These are phyloP conservation scores for Drosophila asahinai DNA, from an alignment of 1,140 invertebrate species.

Conservation along the genomic window DNA sequence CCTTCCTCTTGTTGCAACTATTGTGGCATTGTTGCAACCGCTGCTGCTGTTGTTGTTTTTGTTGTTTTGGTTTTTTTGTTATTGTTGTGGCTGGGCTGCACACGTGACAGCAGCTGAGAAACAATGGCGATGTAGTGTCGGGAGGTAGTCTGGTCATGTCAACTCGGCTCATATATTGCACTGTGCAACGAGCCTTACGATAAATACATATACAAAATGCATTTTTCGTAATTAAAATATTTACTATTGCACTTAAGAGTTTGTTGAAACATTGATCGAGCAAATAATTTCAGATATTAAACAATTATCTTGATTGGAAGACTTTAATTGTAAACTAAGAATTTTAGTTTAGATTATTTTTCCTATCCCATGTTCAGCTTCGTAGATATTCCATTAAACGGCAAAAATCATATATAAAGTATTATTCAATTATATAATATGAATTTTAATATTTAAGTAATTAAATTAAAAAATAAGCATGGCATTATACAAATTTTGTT, in stretches of 20 bases:
- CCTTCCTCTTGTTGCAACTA: conserved; percentile 32
- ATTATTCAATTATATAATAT: no score
- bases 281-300: no score
- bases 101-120: conserved; percentile 59
- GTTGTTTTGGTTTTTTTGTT: conserved; percentile 38
- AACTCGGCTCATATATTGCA: conserved; percentile 19
- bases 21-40: conserved; percentile 22
- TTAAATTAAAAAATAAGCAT: no score
- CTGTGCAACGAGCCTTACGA: neutral
- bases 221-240: neutral
- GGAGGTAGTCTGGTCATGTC: conserved; percentile 21
- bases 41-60: conserved; percentile 27
- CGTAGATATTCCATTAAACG: no score
- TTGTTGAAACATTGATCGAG: no score
- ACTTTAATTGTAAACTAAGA: no score
- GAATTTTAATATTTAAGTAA: no score
- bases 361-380: no score
- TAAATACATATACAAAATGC: neutral
- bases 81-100: conserved; percentile 39
- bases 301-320: no score
- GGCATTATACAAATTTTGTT: no score
- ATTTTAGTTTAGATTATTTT: no score
- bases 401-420: no score
- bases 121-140: conserved; percentile 32
- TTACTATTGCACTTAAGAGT: neutral